Evolutionary conservation across 2,888 invertebrate genomes (phyloP), one percentile per base, ranked within the genome.

Genomic region (Perizoma affinitatum): DNA sequence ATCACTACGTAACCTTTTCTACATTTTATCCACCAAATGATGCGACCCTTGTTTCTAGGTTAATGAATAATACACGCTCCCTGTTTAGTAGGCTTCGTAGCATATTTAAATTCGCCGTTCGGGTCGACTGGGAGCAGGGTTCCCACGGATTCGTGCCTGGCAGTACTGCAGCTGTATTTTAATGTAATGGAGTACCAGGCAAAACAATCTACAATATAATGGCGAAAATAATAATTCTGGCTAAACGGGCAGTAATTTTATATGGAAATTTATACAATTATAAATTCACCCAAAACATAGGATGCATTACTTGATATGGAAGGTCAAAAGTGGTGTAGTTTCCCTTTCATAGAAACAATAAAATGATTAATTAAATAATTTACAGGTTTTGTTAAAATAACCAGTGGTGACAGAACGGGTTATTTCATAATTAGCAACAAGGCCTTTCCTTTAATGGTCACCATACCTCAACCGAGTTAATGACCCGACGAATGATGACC

Each of bases 131-230:
- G 65, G 64, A 64, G 59, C 61, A 8, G 40, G 50, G 65, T 74
- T 79, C 79, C 78, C 78, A 76, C 74, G 72, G 74, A 70, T 53
- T 52, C 68, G 72, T 69, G 63, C 74, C 79, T 74, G 78, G 77
- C 61, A 75, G 76, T 66, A 66, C 59, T 62, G 57, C 72, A 66
- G 71, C 67, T 77, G 65, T 65, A 60, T 54, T 51, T 46, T 35
- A 50, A 59, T 58, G 45, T 50, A 45, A n/a, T 47, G 36, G 36
- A 50, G 45, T 43, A 44, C 22, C 22, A 42, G 44, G 11, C 22
- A 44, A 22, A 44, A 22, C 22, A 22, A 44, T 22, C 22, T 44
- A 44, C 22, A 10, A 42, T 42, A 42, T 44, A 22, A 22, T 22
- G 22, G 44, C 44, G 22, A 44, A 44, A 44, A 41, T 50, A 56